A percentile compares a stretch with the other conserved stretches of the same genome.
Conservation (phyloP, 2,888 invertebrate species). For the Mechanitis mazaeus region DNA sequence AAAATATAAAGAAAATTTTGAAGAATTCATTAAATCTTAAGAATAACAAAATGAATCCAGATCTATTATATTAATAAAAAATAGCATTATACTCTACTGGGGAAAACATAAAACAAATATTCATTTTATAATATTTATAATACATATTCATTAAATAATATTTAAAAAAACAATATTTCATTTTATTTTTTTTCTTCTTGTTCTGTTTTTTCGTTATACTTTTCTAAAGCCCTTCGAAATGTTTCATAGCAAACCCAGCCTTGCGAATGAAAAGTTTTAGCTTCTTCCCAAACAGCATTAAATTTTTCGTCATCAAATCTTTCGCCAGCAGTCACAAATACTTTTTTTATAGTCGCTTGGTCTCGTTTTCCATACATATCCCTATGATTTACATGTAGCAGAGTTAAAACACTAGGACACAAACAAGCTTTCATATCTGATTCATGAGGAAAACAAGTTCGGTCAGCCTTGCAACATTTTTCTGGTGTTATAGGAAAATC, state of each 20-base stretch:
- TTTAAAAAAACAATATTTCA: constrained; percentile 1
- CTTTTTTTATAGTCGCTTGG: constrained; percentile 50
- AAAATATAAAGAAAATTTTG: constrained; percentile 64
- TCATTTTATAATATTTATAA: too few relatives aligned
- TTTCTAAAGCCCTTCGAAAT: constrained; percentile 52
- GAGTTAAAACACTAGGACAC: constrained; percentile 52
- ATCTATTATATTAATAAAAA: too few relatives aligned
- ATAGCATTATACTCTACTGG: too few relatives aligned
- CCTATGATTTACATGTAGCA: constrained; percentile 53
- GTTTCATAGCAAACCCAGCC: constrained; percentile 76
- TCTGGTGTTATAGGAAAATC: constrained; percentile 56
- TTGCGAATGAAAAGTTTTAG: constrained; percentile 64
- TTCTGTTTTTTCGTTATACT: constrained; percentile 25
- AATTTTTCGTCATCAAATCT: constrained; percentile 68
- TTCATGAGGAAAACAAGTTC: constrained; percentile 52
- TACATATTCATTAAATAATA: too few relatives aligned
- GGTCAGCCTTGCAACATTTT: constrained; percentile 45
- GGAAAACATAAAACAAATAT: too few relatives aligned
- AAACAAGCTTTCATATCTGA: constrained; percentile 54
- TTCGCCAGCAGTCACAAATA: constrained; percentile 74
- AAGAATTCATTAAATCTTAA: constrained; percentile 49
- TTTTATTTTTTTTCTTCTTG: constrained; percentile 16
- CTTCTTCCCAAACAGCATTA: constrained; percentile 68
- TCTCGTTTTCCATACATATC: constrained; percentile 60
- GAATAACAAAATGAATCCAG: neutral